Evolutionary conservation across 1,140 invertebrate species (phyloP), one percentile per base, ranked within the genome.

Genomic region (Diabrotica undecimpunctata): DNA sequence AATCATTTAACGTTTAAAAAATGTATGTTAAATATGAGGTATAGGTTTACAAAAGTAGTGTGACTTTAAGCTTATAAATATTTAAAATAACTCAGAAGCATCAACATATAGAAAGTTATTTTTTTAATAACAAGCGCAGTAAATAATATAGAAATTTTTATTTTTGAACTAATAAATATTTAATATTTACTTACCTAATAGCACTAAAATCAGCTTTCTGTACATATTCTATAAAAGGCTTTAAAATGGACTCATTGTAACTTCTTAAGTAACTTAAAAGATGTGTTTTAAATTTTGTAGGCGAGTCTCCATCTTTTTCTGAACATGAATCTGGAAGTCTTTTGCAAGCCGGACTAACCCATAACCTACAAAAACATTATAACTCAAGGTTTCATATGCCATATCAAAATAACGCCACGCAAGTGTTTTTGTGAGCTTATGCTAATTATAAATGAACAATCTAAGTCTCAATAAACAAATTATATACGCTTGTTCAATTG

Each of bases 291-390:
- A 98, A 98, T 54, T 85, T 81, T 0, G 95, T 97, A 0, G 82
- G 80, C 39, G 93, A 94, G 68, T 96, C 93, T 4, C 93, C 93
- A 10, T 84, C 83, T 37, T 74, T 79, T 71, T 86, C 83, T 0
- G 83, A 76, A 5, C 77, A 79, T 12, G 81, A 75, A 38, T 68
- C 66, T 0, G 83, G 78, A 51, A 94, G 72, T 25, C 77, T 78
- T 0, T 89, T 87, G 74, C 94, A 89, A 14, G 84, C 77, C 0
- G 93, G 93, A 76, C 93, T 95, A 7, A 98, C 84, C 95, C 95
- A 97, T 52, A 94, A 79, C 0, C 88, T 90, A 71, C 8, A 68
- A 63, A 62, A 59, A 71, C 14, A 61, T 54, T 62, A 59, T 37
- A 62, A 54, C 3, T 10, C 41, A 25, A 25, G 25, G 25, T 25